phyloP scores from a whole-genome alignment of 2,797 vertebrate species.

The Tympanoctomys barrerae region DNA sequence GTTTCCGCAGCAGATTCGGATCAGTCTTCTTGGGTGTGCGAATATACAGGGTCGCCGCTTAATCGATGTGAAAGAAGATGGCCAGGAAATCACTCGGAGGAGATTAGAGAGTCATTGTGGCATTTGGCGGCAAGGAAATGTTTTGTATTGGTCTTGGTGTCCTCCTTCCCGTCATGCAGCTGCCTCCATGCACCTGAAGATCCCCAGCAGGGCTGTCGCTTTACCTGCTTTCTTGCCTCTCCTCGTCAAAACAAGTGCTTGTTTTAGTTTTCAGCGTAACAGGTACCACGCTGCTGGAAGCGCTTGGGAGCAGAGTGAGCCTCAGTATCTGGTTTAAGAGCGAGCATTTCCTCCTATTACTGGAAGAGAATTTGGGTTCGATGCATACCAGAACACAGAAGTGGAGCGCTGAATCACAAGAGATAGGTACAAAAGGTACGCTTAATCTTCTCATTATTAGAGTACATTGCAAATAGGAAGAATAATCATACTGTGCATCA shows the following conservation, averaged over 20 bases:
- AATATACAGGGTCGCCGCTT: conserved; percentile 71
- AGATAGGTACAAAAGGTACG: conserved; percentile 65
- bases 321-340: conserved; percentile 59
- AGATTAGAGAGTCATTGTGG: conserved; percentile 70
- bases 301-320: conserved; percentile 77
- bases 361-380: conserved; percentile 75
- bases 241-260: conserved; percentile 52
- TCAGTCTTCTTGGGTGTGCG: conserved; percentile 61
- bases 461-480: conserved; percentile 77
- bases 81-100: conserved; percentile 55
- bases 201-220: conserved; percentile 67
- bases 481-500: conserved; percentile 74
- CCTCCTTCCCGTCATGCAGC: conserved; percentile 72
- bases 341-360: conserved; percentile 81
- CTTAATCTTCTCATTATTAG: conserved; percentile 76
- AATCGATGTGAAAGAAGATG: conserved; percentile 67
- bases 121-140: conserved; percentile 65
- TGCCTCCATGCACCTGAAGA: conserved; percentile 71
- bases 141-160: conserved; percentile 61
- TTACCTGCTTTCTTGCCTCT: conserved; percentile 72
- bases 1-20: conserved; percentile 67
- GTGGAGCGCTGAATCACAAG: conserved; percentile 52
- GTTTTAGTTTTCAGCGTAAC: conserved; percentile 71
- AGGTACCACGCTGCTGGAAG: conserved; percentile 58
- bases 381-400: neutral